Conservation (phyloP, 2,797 vertebrate species). For the Melanotaenia parkinsoni region DNA sequence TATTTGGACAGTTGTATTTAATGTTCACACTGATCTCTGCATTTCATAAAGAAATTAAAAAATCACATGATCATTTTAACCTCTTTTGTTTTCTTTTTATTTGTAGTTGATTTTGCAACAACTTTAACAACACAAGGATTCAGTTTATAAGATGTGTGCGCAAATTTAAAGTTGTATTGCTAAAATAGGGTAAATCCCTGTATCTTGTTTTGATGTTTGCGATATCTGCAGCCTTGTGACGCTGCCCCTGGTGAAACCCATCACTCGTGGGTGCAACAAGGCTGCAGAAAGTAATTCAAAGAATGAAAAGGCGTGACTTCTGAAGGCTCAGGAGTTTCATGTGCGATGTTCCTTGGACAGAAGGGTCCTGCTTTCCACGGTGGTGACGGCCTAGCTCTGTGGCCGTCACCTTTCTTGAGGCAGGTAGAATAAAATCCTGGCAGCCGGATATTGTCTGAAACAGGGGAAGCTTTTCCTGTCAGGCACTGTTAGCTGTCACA, state of each 20-base stretch:
- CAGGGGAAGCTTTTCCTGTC: constrained; percentile 70
- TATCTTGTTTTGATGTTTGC: background rate
- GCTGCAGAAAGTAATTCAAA: constrained; percentile 76
- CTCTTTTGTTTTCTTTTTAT: background rate
- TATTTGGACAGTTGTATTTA: background rate
- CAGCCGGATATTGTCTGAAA: constrained; percentile 75
- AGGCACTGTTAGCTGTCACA: constrained; percentile 74
- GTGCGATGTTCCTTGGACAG: constrained; percentile 86
- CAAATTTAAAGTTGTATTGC: background rate
- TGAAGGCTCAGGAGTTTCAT: constrained; percentile 67
- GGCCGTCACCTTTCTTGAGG: constrained; percentile 73
- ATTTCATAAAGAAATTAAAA: background rate
- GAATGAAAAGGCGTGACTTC: constrained; percentile 82
- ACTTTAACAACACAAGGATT: background rate
- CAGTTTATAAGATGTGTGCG: background rate
- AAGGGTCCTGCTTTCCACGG: constrained; percentile 80
- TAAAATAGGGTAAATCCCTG: no score
- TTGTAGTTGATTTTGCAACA: background rate
- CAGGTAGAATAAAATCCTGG: constrained; percentile 72
- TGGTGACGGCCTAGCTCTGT: constrained; percentile 56
- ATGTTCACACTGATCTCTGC: background rate
- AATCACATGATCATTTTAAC: background rate
- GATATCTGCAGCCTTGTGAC: constrained; percentile 61
- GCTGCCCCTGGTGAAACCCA: constrained; percentile 45
- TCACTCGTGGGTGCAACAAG: constrained; percentile 70